Evolutionary conservation across 2,888 invertebrate genomes (phyloP).

Genomic region (Actias luna): DNA sequence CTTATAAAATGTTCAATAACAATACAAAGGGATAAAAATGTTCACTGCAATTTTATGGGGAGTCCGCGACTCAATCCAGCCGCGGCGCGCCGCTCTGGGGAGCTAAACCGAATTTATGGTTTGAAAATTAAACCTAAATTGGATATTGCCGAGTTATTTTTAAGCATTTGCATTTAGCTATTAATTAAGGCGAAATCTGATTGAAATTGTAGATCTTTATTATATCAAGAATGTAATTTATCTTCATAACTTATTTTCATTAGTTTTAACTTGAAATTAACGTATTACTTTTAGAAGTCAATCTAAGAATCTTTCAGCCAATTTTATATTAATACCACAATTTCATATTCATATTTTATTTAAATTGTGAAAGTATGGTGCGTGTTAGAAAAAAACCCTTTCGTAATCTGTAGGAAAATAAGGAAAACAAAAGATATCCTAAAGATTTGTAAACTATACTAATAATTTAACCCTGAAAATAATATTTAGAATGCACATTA

Average conservation of each 20-base stretch:
- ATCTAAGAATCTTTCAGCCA: no score
- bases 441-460: no score
- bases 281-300: no score
- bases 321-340: no score
- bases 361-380: no score
- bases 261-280: neutral
- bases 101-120: constrained; percentile 78
- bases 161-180: constrained; percentile 65
- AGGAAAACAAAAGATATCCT: neutral
- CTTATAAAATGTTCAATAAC: constrained; percentile 63
- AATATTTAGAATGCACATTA: no score
- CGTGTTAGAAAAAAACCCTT: neutral
- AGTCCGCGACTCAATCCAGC: constrained; percentile 62
- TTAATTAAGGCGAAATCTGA: constrained; percentile 21
- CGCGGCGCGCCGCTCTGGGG: constrained; percentile 66
- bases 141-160: constrained; percentile 71
- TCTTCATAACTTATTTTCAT: neutral
- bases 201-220: constrained; percentile 9
- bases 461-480: neutral
- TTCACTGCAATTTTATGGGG: constrained; percentile 69
- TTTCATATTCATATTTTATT: neutral
- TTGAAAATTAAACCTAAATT: constrained; percentile 79
- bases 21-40: constrained; percentile 75
- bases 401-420: neutral
- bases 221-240: neutral